Percentiles rank a stretch among this genome's conserved stretches.
Conservation (phyloP, 1,140 invertebrate species). For the Caenorhabditis remanei region DNA sequence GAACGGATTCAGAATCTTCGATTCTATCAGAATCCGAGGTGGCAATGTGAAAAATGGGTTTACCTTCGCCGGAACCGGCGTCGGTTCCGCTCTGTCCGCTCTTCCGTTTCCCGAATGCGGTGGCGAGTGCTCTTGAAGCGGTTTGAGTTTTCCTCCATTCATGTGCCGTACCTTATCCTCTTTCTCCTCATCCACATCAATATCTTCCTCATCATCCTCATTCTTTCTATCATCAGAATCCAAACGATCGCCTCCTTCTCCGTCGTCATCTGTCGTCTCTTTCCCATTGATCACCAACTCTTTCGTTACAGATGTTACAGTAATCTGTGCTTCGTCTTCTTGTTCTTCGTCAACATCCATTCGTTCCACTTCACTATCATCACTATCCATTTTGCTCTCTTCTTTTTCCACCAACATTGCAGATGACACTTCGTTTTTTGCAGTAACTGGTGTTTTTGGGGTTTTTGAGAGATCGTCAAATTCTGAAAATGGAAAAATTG, state of each 20-base stretch:
- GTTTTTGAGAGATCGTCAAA: not conserved
- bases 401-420: not conserved
- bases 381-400: not conserved
- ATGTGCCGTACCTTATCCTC: not conserved
- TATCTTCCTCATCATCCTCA: not conserved
- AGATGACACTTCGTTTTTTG: not conserved
- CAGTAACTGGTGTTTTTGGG: not conserved
- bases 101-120: constrained; percentile 61
- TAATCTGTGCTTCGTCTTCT: constrained; percentile 11
- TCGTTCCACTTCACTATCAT: constrained; percentile 41
- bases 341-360: constrained; percentile 25
- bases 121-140: constrained; percentile 24
- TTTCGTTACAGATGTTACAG: not conserved
- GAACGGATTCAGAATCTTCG: too few relatives aligned
- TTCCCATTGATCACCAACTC: not conserved
- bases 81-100: constrained; percentile 61
- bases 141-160: constrained; percentile 11
- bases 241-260: not conserved
- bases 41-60: not conserved
- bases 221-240: not conserved
- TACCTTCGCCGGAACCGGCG: constrained; percentile 36
- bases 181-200: not conserved
- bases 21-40: too few relatives aligned
- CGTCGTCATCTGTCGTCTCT: not conserved
- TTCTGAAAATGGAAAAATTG: not conserved